Evolutionary conservation across 1,140 invertebrate species (phyloP).

Genomic region (Aricia agestis): DNA sequence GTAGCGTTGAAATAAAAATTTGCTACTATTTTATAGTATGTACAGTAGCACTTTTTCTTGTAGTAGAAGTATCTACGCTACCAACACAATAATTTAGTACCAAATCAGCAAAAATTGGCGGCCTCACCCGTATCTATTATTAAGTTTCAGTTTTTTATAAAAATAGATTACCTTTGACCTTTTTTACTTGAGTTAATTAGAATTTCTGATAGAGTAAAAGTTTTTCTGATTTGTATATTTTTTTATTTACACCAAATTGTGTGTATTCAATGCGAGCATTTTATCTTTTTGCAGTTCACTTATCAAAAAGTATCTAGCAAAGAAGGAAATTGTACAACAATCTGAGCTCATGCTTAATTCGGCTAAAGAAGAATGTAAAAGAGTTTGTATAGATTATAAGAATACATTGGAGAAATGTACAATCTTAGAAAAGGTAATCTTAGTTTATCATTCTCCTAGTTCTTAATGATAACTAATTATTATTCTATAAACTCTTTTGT

Average conservation of each 20-base stretch:
- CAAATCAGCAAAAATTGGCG: too few relatives aligned
- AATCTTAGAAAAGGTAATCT: conserved; percentile 42
- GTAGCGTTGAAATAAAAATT: too few relatives aligned
- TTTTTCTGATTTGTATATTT: neutral
- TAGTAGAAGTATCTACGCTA: too few relatives aligned
- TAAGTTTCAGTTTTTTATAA: too few relatives aligned
- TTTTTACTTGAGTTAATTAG: too few relatives aligned
- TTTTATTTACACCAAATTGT: neutral
- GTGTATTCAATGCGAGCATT: neutral
- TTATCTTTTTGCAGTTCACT: conserved; percentile 44
- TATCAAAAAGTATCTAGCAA: conserved; percentile 46
- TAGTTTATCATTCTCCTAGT: neutral
- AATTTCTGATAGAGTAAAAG: too few relatives aligned
- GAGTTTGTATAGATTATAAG: conserved; percentile 49
- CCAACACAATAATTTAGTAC: too few relatives aligned
- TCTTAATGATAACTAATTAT: neutral
- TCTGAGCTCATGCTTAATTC: conserved; percentile 38
- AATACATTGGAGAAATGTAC: conserved; percentile 42
- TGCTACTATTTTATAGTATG: too few relatives aligned
- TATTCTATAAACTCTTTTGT: neutral
- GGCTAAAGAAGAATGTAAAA: conserved; percentile 52
- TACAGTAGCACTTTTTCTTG: too few relatives aligned
- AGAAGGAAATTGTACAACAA: conserved; percentile 43
- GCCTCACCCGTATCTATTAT: too few relatives aligned
- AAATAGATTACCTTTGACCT: too few relatives aligned